phyloP scores from a whole-genome alignment of 2,797 vertebrate genomes.

The Rhinophrynus dorsalis region DNA sequence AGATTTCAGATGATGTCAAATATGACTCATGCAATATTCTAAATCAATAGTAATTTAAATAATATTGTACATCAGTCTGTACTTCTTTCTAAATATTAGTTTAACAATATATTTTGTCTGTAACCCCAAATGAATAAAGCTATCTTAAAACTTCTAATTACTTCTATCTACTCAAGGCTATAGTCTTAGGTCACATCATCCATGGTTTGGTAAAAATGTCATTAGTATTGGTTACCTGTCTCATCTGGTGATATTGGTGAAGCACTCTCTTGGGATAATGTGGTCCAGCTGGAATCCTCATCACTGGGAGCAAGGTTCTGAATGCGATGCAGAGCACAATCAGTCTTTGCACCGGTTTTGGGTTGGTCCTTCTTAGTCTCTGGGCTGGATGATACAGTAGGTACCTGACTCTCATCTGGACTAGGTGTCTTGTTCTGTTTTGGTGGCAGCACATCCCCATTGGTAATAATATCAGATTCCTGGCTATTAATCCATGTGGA shows the following conservation, averaged over 20 bases:
- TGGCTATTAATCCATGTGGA: conserved; percentile 66
- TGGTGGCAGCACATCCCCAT: conserved; percentile 67
- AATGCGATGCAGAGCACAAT: conserved; percentile 86
- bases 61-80: too few species aligned
- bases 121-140: too few species aligned
- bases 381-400: conserved; percentile 75
- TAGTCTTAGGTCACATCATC: too few species aligned
- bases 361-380: conserved; percentile 82
- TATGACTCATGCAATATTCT: too few species aligned
- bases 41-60: too few species aligned
- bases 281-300: conserved; percentile 98
- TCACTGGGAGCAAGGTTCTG: conserved; percentile 93
- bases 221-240: conserved; percentile 80
- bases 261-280: conserved; percentile 90
- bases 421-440: conserved; percentile 68
- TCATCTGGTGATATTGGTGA: conserved; percentile 84
- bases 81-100: too few species aligned
- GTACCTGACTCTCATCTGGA: conserved; percentile 67
- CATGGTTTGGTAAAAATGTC: too few species aligned
- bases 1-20: too few species aligned
- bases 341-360: conserved; percentile 86
- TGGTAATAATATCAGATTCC: conserved; percentile 67
- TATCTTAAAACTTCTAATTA: too few species aligned
- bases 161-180: too few species aligned
- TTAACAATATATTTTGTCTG: too few species aligned